These are phyloP conservation scores for Numida meleagris DNA, from an alignment of 2,113 vertebrate species.

Conservation along the genomic window DNA sequence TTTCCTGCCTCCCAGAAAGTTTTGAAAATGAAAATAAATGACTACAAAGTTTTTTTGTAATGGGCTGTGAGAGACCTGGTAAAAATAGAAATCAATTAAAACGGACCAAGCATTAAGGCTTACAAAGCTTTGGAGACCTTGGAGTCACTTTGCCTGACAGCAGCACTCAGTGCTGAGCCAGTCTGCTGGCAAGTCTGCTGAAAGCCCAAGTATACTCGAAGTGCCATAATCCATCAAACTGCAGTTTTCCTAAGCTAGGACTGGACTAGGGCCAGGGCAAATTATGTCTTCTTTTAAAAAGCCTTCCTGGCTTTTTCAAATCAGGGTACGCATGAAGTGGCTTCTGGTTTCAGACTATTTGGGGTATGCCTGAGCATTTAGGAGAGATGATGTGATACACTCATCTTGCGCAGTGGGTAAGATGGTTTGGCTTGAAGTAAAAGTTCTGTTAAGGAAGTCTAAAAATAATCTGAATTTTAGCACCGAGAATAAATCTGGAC, in stretches of 20 bases:
- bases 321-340: background rate
- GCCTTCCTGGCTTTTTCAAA: background rate
- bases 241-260: background rate
- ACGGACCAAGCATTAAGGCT: background rate
- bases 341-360: background rate
- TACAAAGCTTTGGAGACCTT: background rate
- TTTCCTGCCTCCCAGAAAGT: background rate
- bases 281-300: background rate
- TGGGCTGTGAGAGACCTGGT: background rate
- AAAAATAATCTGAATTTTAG: background rate
- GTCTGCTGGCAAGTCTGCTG: background rate
- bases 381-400: rapidly evolving
- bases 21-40: background rate
- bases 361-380: background rate
- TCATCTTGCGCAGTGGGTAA: rapidly evolving
- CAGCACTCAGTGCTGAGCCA: background rate
- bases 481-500: background rate
- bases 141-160: background rate
- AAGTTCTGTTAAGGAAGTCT: background rate
- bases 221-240: background rate
- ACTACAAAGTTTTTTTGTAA: background rate
- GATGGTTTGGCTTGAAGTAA: background rate
- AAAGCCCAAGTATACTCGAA: rapidly evolving
- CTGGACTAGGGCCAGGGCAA: background rate
- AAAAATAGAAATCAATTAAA: slow-evolving; percentile 27